Percentiles rank a stretch among this genome's conserved stretches.
Evolutionary conservation across 37 sponge, comb jelly and placozoan species (phyloP).

Genomic region (Cliona cf. orientalis): DNA sequence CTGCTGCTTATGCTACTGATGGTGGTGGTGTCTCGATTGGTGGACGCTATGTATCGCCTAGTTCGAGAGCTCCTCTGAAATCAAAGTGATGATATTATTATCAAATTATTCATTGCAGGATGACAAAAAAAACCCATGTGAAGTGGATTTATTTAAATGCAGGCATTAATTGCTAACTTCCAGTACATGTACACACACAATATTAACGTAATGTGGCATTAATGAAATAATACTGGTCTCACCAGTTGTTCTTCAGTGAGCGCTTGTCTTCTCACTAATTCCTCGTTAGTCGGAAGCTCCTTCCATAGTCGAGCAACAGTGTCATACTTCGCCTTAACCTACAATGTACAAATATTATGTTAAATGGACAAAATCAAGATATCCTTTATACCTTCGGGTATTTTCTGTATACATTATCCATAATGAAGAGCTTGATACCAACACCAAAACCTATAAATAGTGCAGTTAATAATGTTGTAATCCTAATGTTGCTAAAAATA

Average conservation of each 20-base stretch:
- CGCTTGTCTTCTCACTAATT: conserved; percentile 55
- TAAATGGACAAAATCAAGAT: not conserved
- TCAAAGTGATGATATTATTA: too few relatives aligned
- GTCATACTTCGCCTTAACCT: conserved; percentile 86
- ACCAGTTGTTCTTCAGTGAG: conserved; percentile 59
- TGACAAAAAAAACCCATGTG: too few relatives aligned
- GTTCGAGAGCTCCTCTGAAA: too few relatives aligned
- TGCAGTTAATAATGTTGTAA: not conserved
- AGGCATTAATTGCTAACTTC: too few relatives aligned
- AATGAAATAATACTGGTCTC: too few relatives aligned
- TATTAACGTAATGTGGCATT: too few relatives aligned
- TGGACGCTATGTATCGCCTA: too few relatives aligned
- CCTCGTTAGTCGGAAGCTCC: conserved; percentile 73
- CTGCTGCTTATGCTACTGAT: too few relatives aligned
- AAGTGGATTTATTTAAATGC: too few relatives aligned
- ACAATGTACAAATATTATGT: not conserved
- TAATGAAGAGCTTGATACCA: conserved; percentile 83
- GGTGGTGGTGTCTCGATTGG: too few relatives aligned
- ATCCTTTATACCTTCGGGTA: conserved; percentile 90
- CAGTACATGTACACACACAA: too few relatives aligned
- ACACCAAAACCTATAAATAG: conserved; percentile 44
- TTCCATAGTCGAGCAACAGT: conserved; percentile 68
- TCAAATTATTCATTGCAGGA: too few relatives aligned
- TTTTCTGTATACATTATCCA: conserved; percentile 77
- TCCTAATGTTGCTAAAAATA: not conserved